Conservation (phyloP, 1,140 invertebrate genomes). For the Tetramorium alpestre region DNA sequence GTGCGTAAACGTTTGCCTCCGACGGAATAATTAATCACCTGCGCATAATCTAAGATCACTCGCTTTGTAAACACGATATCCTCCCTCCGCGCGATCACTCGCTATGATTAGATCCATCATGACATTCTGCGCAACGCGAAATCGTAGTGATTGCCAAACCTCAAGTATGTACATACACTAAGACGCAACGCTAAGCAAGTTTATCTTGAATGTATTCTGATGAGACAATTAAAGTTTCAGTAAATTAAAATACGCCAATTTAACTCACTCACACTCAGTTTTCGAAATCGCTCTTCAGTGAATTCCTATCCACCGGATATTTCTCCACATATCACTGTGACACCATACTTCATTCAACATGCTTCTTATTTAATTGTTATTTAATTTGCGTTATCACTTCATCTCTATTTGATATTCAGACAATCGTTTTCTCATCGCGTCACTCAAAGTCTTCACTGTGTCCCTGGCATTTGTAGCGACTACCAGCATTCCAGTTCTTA, state of each 20-base stretch:
- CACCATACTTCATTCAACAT: background rate
- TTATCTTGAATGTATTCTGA: background rate
- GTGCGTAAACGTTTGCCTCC: slow-evolving; percentile 41
- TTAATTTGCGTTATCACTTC: background rate
- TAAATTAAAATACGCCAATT: background rate
- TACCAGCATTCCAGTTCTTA: slow-evolving; percentile 33
- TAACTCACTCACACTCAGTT: background rate
- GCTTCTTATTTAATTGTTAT: background rate
- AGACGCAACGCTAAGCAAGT: background rate
- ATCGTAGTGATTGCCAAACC: slow-evolving; percentile 27
- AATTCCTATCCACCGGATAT: background rate
- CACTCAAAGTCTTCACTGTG: slow-evolving; percentile 17
- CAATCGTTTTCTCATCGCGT: slow-evolving; percentile 7
- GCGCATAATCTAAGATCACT: slow-evolving; percentile 68
- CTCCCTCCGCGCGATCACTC: slow-evolving; percentile 58
- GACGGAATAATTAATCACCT: slow-evolving; percentile 69
- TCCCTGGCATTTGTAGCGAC: background rate
- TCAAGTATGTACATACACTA: background rate
- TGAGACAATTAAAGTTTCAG: background rate
- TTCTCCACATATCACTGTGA: background rate
- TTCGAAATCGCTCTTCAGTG: background rate
- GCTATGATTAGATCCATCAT: slow-evolving; percentile 51
- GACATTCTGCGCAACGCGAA: slow-evolving; percentile 10
- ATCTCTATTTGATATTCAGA: background rate
- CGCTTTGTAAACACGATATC: slow-evolving; percentile 68